A percentile compares a stretch with the other conserved stretches of the same genome.
These are phyloP conservation scores for Anastrepha ludens DNA, from an alignment of 1,140 invertebrate genomes.

Conservation along the genomic window DNA sequence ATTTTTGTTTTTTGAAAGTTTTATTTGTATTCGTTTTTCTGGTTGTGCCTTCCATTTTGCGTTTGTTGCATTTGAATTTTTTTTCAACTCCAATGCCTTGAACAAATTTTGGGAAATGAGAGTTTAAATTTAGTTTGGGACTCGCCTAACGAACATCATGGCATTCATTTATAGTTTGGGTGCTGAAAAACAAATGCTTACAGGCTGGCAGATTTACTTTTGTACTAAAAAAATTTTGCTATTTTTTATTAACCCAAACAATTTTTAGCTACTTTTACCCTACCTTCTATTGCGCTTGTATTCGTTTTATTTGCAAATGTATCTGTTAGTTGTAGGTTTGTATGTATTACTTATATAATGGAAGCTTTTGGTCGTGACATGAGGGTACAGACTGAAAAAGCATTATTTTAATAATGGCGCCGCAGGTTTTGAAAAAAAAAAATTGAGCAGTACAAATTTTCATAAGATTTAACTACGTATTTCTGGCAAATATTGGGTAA, in stretches of 20 bases:
- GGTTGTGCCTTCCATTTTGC: not conserved
- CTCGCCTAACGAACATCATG: not conserved
- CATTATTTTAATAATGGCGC: not conserved
- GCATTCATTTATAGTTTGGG: not conserved
- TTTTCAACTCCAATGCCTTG: not conserved
- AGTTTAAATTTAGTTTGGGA: not conserved
- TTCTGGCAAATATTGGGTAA: too few relatives aligned
- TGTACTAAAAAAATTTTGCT: not conserved
- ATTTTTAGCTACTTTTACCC: not conserved
- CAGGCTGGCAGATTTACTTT: not conserved
- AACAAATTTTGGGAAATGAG: not conserved
- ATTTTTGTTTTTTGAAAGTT: not conserved
- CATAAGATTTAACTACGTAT: not conserved
- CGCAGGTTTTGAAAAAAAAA: not conserved
- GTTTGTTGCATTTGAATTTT: constrained; percentile 1
- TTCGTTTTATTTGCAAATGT: too few relatives aligned
- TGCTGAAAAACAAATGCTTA: constrained; percentile 5
- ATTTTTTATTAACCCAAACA: not conserved
- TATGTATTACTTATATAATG: not conserved
- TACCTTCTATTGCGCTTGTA: too few relatives aligned
- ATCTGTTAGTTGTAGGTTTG: too few relatives aligned
- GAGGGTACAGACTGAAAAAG: not conserved
- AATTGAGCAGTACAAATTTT: not conserved
- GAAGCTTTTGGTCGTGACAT: not conserved
- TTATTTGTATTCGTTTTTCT: not conserved